A percentile compares a stretch with the other conserved stretches of the same genome.
phyloP scores from a whole-genome alignment of 2,888 invertebrate species.

The Agrochola litura region DNA sequence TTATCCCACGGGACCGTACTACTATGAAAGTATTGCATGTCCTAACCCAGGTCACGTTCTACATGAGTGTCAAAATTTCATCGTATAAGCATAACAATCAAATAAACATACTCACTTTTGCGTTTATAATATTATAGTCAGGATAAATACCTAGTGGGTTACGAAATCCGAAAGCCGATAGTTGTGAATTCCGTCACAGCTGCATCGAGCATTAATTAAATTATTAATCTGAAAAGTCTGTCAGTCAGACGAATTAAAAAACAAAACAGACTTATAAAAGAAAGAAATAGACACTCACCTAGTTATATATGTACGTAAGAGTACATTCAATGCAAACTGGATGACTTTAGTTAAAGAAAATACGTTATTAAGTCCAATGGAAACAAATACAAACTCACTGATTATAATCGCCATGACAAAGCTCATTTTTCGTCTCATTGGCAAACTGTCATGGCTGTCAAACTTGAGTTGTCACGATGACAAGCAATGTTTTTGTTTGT shows the following conservation, averaged over 20 bases:
- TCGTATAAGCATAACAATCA: too few relatives aligned
- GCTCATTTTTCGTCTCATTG: constrained; percentile 37
- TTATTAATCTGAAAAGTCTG: background rate
- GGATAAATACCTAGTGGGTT: background rate
- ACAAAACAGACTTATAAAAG: background rate
- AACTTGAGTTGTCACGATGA: constrained; percentile 51
- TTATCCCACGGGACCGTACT: too few relatives aligned
- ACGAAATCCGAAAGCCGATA: background rate
- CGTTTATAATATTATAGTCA: too few relatives aligned
- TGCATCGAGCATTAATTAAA: background rate
- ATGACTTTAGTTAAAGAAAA: constrained; percentile 23
- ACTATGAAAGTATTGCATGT: too few relatives aligned
- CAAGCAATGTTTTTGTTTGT: constrained; percentile 36
- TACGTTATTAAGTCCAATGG: constrained; percentile 5
- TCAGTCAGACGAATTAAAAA: background rate
- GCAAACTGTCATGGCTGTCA: constrained; percentile 33
- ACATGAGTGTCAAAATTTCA: too few relatives aligned
- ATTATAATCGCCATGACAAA: constrained; percentile 56
- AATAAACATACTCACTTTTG: too few relatives aligned
- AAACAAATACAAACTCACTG: constrained; percentile 46
- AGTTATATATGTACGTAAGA: background rate
- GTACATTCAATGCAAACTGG: constrained; percentile 34
- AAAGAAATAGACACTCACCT: background rate
- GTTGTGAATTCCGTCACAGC: background rate
- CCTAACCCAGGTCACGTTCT: too few relatives aligned